phyloP scores from a whole-genome alignment of 2,797 vertebrate species.

The Oophaga sylvatica region DNA sequence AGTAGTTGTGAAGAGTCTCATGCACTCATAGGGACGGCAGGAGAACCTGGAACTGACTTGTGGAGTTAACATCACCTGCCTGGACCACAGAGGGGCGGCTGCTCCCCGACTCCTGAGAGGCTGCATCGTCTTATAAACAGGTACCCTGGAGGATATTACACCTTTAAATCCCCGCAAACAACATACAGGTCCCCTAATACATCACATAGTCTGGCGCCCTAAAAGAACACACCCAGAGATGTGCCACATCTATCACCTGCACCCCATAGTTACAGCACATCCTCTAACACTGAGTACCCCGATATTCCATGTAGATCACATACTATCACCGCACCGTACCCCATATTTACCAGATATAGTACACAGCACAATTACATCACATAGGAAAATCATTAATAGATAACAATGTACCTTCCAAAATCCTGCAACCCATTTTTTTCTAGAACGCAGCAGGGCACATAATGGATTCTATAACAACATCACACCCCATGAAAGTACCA shows the following conservation, averaged over 20 bases:
- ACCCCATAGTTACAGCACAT: neutral
- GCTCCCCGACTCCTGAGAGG: neutral
- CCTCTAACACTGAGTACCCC: no score
- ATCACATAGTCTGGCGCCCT: neutral
- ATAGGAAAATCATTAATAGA: neutral
- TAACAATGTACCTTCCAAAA: neutral
- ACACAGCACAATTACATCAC: neutral
- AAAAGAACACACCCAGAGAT: neutral
- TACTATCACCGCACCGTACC: neutral
- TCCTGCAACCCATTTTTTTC: no score
- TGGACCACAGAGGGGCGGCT: neutral
- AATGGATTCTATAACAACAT: no score
- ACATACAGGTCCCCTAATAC: neutral
- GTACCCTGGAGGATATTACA: neutral
- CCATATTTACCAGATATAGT: neutral
- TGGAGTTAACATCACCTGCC: conserved; percentile 13
- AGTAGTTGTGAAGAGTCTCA: conserved; percentile 39
- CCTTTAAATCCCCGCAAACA: neutral
- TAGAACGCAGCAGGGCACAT: neutral
- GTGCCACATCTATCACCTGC: no score
- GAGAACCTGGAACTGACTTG: conserved; percentile 27
- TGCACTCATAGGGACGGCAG: conserved; percentile 26
- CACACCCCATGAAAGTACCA: no score
- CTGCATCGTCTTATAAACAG: neutral
- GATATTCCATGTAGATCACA: no score